Evolutionary conservation across 2,888 invertebrate genomes (phyloP).

Genomic region (Omphaloscelis lunosa): DNA sequence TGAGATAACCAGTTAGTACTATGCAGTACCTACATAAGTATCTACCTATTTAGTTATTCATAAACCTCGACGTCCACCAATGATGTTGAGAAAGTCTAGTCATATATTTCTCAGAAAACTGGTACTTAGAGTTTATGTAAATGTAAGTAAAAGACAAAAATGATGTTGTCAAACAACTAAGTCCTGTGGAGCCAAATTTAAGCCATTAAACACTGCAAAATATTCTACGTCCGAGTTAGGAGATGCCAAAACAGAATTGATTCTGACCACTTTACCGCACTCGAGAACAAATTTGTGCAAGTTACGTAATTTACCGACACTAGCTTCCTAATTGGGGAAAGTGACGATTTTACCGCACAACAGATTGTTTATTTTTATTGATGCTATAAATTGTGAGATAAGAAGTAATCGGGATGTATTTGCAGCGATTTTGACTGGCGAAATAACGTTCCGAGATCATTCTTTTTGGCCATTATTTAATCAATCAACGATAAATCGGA

Average conservation of each 20-base stretch:
- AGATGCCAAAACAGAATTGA: constrained; percentile 16
- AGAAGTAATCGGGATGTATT: background rate
- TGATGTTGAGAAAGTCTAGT: constrained; percentile 28
- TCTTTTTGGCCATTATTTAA: background rate
- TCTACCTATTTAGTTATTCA: background rate
- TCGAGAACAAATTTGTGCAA: background rate
- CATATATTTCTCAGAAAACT: constrained; percentile 12
- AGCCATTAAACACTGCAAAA: background rate
- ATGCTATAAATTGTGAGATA: background rate
- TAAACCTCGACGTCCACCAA: constrained; percentile 4
- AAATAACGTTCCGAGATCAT: background rate
- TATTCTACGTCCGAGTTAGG: background rate
- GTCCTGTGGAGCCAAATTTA: background rate
- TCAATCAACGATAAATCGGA: background rate
- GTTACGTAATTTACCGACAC: constrained; percentile 31
- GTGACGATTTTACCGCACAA: constrained; percentile 1
- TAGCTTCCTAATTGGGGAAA: constrained; percentile 27
- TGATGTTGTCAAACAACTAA: background rate
- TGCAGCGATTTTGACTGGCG: background rate
- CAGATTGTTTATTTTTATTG: constrained; percentile 17
- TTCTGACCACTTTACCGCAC: constrained; percentile 3
- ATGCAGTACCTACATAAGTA: background rate
- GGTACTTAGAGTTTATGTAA: background rate
- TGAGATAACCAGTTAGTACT: background rate
- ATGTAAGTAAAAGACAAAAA: background rate